Evolutionary conservation across 2,888 invertebrate species (phyloP), one percentile per base, ranked within the genome.

Genomic region (Neocrepidodera transversa): DNA sequence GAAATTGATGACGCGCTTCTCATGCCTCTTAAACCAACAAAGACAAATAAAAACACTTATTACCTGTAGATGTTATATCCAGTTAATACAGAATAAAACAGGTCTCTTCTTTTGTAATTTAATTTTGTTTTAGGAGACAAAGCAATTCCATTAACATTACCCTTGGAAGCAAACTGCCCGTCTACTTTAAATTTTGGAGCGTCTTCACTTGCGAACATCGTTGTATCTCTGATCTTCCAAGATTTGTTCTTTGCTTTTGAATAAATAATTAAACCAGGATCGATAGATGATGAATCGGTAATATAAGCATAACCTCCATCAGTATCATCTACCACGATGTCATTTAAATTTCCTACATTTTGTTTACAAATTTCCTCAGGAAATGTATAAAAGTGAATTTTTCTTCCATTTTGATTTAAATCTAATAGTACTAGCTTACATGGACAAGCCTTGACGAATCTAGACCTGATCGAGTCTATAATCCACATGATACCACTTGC

Each of bases 261-360:
- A 78, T 86, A 90, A 11, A 90, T 87, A 47, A 91, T 85, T 54
- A 91, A 84, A 26, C 89, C 89, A 0, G 90, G 89, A 76, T 89
- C 87, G 1, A 82, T 79, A 2, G 81, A 81, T 69, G 86, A 86
- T 70, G 84, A 86, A 74, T 90, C 90, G 0, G 88, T 87, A 23
- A 90, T 89, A 71, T 89, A 90, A 8, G 89, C 90, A 70, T 82
- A 85, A 30, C 82, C 84, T n/a, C 83, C 83, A 69, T 86, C 86
- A 62, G 86, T 85, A 73, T 87, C 85, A 70, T 89, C 90, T 10
- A 90, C 78, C 0, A 90, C 90, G 18, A 90, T 82, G 71, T 90
- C 90, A 72, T 88, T 88, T 23, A 90, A 76, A 66, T 86, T 85
- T 5, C 86, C 85, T 0, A 82, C 83, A 20, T 82, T 81, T 0